Conservation (phyloP, 2,888 invertebrate genomes). For the Ectemnius cavifrons region DNA sequence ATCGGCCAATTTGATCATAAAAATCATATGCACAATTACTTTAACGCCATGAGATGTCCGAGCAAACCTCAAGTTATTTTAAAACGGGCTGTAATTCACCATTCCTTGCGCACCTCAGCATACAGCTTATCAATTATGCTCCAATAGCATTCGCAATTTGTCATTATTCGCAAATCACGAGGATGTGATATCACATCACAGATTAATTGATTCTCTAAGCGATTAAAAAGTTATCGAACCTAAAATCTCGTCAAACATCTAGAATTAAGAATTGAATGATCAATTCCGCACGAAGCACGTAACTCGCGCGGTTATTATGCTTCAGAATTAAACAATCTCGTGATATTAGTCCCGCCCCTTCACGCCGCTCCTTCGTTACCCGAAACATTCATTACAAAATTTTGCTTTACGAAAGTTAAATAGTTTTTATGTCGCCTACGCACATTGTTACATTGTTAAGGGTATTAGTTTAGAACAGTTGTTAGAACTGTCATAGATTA, state of each 20-base stretch:
- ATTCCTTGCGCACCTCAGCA: background rate
- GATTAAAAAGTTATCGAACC: constrained; percentile 22
- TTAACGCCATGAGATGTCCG: too few species aligned
- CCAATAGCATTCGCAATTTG: background rate
- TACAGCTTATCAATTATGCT: background rate
- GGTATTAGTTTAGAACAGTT: constrained; percentile 44
- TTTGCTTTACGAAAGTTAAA: constrained; percentile 45
- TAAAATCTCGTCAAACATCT: constrained; percentile 15
- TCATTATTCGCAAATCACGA: background rate
- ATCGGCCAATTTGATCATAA: too few species aligned
- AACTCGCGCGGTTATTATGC: background rate
- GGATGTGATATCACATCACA: background rate
- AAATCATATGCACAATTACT: too few species aligned
- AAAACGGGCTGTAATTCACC: too few species aligned
- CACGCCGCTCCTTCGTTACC: constrained; percentile 12
- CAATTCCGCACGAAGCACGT: background rate
- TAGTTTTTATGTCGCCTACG: constrained; percentile 45
- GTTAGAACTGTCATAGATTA: constrained; percentile 46
- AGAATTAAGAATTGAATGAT: background rate
- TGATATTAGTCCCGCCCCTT: constrained; percentile 12
- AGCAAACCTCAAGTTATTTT: too few species aligned
- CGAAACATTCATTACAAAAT: constrained; percentile 53
- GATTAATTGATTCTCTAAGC: constrained; percentile 19
- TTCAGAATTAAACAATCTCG: background rate
- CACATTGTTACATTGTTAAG: constrained; percentile 38